A percentile compares a stretch with the other conserved stretches of the same genome.
Conservation (phyloP, 2,113 vertebrate species). For the Gavia stellata region DNA sequence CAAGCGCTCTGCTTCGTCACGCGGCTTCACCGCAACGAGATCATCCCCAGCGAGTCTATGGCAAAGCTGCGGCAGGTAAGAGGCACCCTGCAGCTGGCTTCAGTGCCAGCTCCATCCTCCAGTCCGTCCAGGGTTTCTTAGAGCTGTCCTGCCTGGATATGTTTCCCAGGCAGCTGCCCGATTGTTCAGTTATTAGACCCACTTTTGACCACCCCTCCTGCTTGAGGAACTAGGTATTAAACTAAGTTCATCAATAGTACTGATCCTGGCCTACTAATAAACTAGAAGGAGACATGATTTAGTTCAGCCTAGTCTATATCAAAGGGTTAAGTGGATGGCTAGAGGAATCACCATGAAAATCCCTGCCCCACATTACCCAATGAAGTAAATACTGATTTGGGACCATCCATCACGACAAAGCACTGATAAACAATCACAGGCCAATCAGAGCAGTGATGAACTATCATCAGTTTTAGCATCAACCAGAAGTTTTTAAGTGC, state of each 20-base stretch:
- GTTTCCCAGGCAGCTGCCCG: background rate
- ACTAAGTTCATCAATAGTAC: background rate
- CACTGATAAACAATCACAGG: background rate
- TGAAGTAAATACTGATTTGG: background rate
- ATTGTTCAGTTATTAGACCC: background rate
- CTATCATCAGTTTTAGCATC: background rate
- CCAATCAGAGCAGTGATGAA: background rate
- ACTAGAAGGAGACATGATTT: background rate
- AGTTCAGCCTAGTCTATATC: background rate
- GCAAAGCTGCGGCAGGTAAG: conserved; percentile 90
- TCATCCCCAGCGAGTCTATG: conserved; percentile 98
- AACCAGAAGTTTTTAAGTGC: background rate
- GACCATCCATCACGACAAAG: background rate
- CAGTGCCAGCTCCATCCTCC: background rate
- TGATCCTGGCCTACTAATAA: background rate
- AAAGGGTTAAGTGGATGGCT: background rate
- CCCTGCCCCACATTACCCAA: fast-evolving
- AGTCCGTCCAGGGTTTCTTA: background rate
- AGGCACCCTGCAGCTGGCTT: background rate
- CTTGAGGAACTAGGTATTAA: background rate
- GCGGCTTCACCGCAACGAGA: conserved; percentile 87
- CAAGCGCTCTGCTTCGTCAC: conserved; percentile 93
- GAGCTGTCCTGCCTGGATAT: background rate
- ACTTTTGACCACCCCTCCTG: background rate
- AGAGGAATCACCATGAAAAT: background rate